Evolutionary conservation across 1,140 invertebrate species (phyloP).

Genomic region (Drosophila santomea): DNA sequence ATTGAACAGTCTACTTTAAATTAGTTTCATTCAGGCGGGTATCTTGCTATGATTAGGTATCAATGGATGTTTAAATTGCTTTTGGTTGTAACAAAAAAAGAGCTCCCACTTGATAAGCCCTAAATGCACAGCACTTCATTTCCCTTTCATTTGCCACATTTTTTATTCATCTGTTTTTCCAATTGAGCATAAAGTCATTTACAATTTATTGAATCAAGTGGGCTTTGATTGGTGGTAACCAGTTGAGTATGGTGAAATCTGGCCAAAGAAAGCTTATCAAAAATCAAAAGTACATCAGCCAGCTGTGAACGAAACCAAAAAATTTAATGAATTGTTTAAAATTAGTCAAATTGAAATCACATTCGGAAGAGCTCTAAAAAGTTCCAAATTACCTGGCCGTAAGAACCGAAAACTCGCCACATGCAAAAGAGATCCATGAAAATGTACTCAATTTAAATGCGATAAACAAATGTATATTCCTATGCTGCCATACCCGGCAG

Average conservation of each 20-base stretch:
- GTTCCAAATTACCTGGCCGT: not conserved
- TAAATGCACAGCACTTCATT: constrained; percentile 20
- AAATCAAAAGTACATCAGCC: not conserved
- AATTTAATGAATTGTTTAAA: not conserved
- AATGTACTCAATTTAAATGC: constrained; percentile 42
- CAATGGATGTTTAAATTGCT: constrained; percentile 37
- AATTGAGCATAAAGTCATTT: constrained; percentile 3
- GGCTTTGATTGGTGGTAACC: not conserved
- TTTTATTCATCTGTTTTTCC: not conserved
- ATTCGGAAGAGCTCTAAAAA: constrained; percentile 15
- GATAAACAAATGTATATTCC: constrained; percentile 40
- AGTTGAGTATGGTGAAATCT: not conserved
- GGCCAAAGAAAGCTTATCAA: not conserved
- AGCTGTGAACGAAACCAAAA: no score
- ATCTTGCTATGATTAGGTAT: constrained; percentile 31
- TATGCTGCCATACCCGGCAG: not conserved
- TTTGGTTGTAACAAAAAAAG: constrained; percentile 28
- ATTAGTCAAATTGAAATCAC: constrained; percentile 11
- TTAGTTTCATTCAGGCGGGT: constrained; percentile 9
- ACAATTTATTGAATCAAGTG: constrained; percentile 13
- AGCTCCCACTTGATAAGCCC: constrained; percentile 39
- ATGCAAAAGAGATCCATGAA: not conserved
- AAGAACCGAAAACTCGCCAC: not conserved
- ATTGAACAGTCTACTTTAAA: constrained; percentile 9
- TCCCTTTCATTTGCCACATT: constrained; percentile 32